phyloP scores from a whole-genome alignment of 2,888 invertebrate genomes.

The Catocala fraxini region DNA sequence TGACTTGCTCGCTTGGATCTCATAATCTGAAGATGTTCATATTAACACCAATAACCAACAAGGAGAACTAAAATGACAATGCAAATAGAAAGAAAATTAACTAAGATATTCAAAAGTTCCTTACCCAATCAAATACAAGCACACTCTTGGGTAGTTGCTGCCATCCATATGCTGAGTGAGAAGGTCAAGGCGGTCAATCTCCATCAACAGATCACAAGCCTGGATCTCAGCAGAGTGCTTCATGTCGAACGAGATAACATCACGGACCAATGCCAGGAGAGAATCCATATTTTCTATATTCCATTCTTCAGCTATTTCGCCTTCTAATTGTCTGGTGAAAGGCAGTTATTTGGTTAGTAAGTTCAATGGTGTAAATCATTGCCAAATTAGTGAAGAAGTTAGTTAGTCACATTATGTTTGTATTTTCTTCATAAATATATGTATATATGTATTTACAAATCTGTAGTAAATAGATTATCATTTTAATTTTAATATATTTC shows the following conservation, averaged over 20 bases:
- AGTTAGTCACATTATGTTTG: too few species aligned
- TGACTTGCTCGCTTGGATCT: too few species aligned
- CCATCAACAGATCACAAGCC: slow-evolving; percentile 99
- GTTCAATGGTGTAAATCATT: too few species aligned
- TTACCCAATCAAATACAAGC: slow-evolving; percentile 93
- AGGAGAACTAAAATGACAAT: neutral
- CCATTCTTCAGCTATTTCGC: slow-evolving; percentile 97
- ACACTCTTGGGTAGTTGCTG: slow-evolving; percentile 96
- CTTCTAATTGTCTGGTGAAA: slow-evolving; percentile 92
- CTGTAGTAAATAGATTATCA: too few species aligned
- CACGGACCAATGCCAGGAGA: slow-evolving; percentile 92
- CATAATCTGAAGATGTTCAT: too few species aligned
- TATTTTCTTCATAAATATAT: too few species aligned
- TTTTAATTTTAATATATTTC: too few species aligned
- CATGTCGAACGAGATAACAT: slow-evolving; percentile 98
- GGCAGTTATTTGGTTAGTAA: too few species aligned
- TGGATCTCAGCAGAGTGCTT: slow-evolving; percentile 99
- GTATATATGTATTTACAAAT: too few species aligned
- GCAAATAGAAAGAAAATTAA: neutral
- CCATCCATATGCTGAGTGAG: slow-evolving; percentile 95
- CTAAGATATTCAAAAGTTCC: slow-evolving; percentile 17
- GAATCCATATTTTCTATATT: slow-evolving; percentile 84
- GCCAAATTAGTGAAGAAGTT: too few species aligned
- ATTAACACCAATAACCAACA: too few species aligned
- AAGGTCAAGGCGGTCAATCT: slow-evolving; percentile 96